Base-by-base conservation (phyloP, 2,797 vertebrate species). In the Buceros bicornis region DNA sequence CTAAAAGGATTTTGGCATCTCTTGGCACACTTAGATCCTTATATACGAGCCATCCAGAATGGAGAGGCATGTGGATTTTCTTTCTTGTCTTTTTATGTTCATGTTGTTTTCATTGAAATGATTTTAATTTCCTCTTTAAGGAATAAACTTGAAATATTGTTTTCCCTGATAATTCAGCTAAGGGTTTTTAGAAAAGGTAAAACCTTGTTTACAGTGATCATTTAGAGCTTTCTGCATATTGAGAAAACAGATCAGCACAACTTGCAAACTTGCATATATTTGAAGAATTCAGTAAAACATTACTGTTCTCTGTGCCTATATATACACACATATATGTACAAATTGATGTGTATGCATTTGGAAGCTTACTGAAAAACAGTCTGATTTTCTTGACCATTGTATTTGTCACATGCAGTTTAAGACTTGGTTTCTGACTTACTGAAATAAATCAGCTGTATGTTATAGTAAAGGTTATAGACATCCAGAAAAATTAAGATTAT, bases 261-360 rank as follows among this genome's bases (percentile, higher is more conserved):
- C 61, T 71, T 93, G 37, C 17, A 91, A 89, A 67, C 61, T 91
- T 95, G 13, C 13, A 83, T 91, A 96, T 43, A 76, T 95, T 95
- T 95, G 6, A 95, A 81, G 11, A 50, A 29, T 87, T 85, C 35
- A 90, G 51, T 93, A 87, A 93, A 97, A 81, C 31, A 71, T 54
- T 35, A 71, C 88, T 89, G 43, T 91, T 95, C 64, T 90, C 2
- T 85, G 31, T 82, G 13, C 42, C 10, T 71, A 20, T 51, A 40
- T 24, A 53, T 9, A 51, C 2, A 43, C 6, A 66, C 3, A 20
- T 12, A 18, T 9, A 35, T 54, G 25, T 47, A 56, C 15, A 70
- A 58, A 65, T 11, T 31, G 33, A 4, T 62, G 33, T 33, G 20
- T 37, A 16, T 56, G 8, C 31, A 25, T 71, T 64, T 94, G 57